These are phyloP conservation scores for Eupithecia subumbrata DNA, from an alignment of 2,888 invertebrate genomes.

Conservation along the genomic window DNA sequence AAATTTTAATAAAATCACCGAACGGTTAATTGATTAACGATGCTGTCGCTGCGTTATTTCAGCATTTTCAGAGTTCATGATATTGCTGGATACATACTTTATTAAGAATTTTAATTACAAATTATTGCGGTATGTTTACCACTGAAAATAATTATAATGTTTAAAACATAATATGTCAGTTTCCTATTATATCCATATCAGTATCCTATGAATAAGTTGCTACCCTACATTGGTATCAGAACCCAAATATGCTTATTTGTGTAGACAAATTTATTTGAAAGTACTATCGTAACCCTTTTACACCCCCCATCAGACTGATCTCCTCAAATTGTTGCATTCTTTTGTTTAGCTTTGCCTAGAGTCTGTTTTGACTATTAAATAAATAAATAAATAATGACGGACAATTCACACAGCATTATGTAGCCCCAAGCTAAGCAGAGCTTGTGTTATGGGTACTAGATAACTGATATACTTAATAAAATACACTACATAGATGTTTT, in stretches of 20 bases:
- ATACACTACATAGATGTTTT: too few species aligned
- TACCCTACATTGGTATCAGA: not conserved
- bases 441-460: too few species aligned
- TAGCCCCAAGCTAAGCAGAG: too few species aligned
- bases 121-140: not conserved
- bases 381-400: too few species aligned
- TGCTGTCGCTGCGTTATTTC: constrained; percentile 33
- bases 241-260: not conserved
- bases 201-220: not conserved
- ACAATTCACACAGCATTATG: too few species aligned
- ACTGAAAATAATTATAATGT: not conserved
- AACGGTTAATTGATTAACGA: constrained; percentile 44
- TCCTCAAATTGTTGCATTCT: not conserved
- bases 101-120: constrained; percentile 9
- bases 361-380: too few species aligned
- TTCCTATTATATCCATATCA: too few species aligned
- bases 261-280: not conserved
- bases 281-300: not conserved
- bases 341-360: too few species aligned
- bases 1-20: constrained; percentile 45
- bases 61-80: constrained; percentile 27
- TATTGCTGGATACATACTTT: constrained; percentile 4
- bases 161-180: too few species aligned
- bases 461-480: too few species aligned
- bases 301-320: not conserved